phyloP scores from a whole-genome alignment of 2,113 vertebrate species.

The Cariama cristata region DNA sequence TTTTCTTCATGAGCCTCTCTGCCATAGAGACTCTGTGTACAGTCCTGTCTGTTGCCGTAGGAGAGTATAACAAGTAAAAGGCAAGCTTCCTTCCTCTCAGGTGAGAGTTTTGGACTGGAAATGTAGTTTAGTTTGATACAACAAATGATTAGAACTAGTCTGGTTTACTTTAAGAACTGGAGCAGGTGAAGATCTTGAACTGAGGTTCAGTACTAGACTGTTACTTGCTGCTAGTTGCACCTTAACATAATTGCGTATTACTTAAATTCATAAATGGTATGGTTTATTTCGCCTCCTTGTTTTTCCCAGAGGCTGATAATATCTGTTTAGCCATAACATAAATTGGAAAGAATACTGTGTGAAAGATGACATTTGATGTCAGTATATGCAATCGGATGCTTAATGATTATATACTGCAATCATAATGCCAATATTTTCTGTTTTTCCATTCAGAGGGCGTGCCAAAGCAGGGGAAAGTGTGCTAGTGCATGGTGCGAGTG shows the following conservation, averaged over 20 bases:
- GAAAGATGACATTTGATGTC: not conserved
- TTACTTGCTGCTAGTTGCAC: not conserved
- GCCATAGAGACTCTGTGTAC: too few relatives aligned
- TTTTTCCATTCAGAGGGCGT: slow-evolving; percentile 76
- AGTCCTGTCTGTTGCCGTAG: not conserved
- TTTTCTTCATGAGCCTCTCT: not conserved
- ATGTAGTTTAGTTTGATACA: not conserved
- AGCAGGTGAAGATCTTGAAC: not conserved
- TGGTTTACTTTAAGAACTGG: not conserved
- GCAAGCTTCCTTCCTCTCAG: not conserved
- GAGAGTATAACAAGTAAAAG: too few relatives aligned
- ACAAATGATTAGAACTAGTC: not conserved
- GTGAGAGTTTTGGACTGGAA: not conserved
- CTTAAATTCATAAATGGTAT: not conserved
- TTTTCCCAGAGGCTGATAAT: not conserved
- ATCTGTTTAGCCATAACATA: not conserved
- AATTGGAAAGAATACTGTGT: not conserved
- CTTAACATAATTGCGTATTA: not conserved
- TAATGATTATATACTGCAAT: not conserved
- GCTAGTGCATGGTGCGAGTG: slow-evolving; percentile 93
- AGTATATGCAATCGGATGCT: fast-evolving
- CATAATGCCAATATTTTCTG: not conserved
- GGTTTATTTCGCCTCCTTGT: not conserved
- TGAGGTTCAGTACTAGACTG: not conserved
- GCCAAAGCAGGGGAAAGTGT: slow-evolving; percentile 85